Percentiles rank a stretch among this genome's conserved stretches.
These are phyloP conservation scores for Myxocyprinus asiaticus DNA, from an alignment of 2,113 vertebrate species.

Conservation along the genomic window DNA sequence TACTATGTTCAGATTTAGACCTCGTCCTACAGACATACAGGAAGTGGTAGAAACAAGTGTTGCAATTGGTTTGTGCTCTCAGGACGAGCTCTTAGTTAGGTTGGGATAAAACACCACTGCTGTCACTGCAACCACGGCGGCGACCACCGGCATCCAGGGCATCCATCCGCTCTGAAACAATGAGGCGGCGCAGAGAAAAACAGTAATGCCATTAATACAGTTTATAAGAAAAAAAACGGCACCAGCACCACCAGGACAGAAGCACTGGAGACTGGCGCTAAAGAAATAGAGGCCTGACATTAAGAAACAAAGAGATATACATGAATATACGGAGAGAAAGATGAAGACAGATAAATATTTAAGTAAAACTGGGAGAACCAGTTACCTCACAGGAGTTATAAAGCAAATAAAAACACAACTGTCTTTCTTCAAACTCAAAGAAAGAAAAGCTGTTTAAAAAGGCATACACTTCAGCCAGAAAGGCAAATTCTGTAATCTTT, in stretches of 20 bases:
- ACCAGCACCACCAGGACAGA: conserved; percentile 35
- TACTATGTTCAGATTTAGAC: conserved; percentile 54
- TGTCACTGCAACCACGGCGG: conserved; percentile 93
- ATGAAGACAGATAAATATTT: conserved; percentile 7
- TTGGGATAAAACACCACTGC: conserved; percentile 94
- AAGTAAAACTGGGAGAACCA: conserved; percentile 37
- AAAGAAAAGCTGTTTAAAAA: conserved; percentile 40
- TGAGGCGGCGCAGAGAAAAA: conserved; percentile 24
- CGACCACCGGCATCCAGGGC: conserved; percentile 97
- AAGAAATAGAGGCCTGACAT: neutral
- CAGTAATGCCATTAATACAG: neutral
- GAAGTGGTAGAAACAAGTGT: conserved; percentile 75
- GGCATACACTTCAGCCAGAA: conserved; percentile 8
- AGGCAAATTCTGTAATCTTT: neutral
- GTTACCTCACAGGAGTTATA: conserved; percentile 25
- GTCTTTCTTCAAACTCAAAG: conserved; percentile 13
- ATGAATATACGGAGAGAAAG: conserved; percentile 23
- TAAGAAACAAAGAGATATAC: neutral
- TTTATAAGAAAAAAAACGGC: neutral
- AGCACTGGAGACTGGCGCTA: conserved; percentile 15
- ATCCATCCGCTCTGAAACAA: conserved; percentile 88
- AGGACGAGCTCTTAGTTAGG: conserved; percentile 91
- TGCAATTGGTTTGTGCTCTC: conserved; percentile 63
- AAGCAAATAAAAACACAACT: conserved; percentile 34
- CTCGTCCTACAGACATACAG: conserved; percentile 37